These are phyloP conservation scores for Neodiprion virginianus DNA, from an alignment of 1,140 invertebrate species.

Conservation along the genomic window DNA sequence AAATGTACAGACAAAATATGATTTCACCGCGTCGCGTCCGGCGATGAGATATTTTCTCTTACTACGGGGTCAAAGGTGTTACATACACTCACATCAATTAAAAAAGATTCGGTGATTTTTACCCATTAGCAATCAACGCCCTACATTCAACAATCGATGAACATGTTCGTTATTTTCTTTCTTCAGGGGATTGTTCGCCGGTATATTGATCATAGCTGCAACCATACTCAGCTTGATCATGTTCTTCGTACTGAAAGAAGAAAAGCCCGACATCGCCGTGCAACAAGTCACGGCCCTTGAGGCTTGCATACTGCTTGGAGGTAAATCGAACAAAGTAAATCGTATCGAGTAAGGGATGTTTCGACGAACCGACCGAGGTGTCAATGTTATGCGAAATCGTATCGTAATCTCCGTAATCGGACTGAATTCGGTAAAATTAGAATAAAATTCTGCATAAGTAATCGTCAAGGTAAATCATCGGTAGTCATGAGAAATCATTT, in stretches of 20 bases:
- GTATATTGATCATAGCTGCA: conserved; percentile 82
- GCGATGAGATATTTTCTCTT: too few species aligned
- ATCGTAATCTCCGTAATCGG: not conserved
- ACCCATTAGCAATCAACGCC: too few species aligned
- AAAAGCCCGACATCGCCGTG: conserved; percentile 68
- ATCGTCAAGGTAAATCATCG: too few species aligned
- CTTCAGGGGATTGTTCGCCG: conserved; percentile 79
- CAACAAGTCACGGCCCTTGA: conserved; percentile 54
- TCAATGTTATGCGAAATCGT: too few species aligned
- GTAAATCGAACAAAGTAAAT: conserved; percentile 29
- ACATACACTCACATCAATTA: too few species aligned
- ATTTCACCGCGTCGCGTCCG: too few species aligned
- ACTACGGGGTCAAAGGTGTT: too few species aligned
- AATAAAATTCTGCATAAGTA: not conserved
- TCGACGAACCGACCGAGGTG: too few species aligned
- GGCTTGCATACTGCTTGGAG: conserved; percentile 46
- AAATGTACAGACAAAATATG: too few species aligned
- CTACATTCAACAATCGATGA: too few species aligned
- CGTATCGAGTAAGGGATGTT: too few species aligned
- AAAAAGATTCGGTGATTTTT: too few species aligned
- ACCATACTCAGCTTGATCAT: conserved; percentile 90
- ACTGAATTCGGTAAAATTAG: conserved; percentile 12
- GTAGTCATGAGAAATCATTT: not conserved
- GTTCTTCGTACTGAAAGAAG: conserved; percentile 86
- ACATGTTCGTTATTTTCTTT: not conserved